A percentile compares a stretch with the other conserved stretches of the same genome.
Evolutionary conservation across 2,797 vertebrate genomes (phyloP).

Genomic region (Hippocampus kuda): DNA sequence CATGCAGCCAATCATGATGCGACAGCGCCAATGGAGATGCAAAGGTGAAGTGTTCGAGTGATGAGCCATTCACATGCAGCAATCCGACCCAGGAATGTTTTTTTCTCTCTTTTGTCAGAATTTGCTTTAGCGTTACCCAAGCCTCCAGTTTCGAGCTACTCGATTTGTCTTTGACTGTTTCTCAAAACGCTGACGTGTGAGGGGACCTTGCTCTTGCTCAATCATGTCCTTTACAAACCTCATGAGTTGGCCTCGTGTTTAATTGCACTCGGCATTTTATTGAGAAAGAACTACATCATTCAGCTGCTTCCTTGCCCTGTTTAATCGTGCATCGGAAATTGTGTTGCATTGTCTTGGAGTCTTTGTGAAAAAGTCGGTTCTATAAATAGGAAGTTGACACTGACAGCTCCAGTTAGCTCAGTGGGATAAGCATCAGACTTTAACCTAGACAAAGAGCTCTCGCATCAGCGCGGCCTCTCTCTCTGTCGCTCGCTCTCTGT

Average conservation of each 20-base stretch:
- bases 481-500: constrained; percentile 24
- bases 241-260: background rate
- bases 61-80: constrained; percentile 51
- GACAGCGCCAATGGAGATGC: constrained; percentile 8
- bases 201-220: background rate
- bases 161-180: background rate
- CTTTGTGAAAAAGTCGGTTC: constrained; percentile 43
- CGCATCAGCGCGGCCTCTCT: constrained; percentile 23
- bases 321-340: constrained; percentile 34
- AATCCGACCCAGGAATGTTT: constrained; percentile 12
- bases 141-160: constrained; percentile 7
- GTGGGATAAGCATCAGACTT: constrained; percentile 49
- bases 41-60: constrained; percentile 10
- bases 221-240: background rate
- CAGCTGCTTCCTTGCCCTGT: background rate
- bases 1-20: constrained; percentile 41
- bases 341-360: constrained; percentile 48
- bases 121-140: background rate
- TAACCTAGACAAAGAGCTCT: constrained; percentile 48
- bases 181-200: background rate
- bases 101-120: background rate
- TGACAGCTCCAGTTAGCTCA: constrained; percentile 59
- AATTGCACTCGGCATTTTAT: background rate
- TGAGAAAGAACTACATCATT: background rate
- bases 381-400: constrained; percentile 60